These are phyloP conservation scores for Piprites chloris DNA, from an alignment of 2,113 vertebrate genomes.

Conservation along the genomic window DNA sequence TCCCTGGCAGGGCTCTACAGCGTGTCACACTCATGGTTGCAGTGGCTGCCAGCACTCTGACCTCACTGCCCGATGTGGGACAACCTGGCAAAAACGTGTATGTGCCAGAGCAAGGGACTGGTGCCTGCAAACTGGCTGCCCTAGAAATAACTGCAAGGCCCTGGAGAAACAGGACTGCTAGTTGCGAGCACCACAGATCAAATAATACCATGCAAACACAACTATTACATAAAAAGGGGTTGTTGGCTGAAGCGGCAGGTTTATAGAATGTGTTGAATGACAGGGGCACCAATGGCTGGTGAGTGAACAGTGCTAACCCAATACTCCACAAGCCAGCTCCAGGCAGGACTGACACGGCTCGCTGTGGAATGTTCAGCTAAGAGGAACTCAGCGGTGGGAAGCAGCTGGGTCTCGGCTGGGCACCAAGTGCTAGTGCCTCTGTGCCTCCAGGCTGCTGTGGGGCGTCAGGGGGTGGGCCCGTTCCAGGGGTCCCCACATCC, in stretches of 20 bases:
- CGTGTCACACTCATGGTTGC: not conserved
- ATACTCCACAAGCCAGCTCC: fast-evolving
- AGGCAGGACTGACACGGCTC: not conserved
- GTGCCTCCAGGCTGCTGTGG: no score
- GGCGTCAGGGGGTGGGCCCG: not conserved
- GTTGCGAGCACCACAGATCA: not conserved
- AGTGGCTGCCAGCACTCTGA: not conserved
- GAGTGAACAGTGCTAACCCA: not conserved
- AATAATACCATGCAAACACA: not conserved
- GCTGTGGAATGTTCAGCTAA: not conserved
- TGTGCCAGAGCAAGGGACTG: not conserved
- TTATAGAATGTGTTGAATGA: not conserved
- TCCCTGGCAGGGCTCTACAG: not conserved
- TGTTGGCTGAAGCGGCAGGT: not conserved
- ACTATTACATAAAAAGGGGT: not conserved
- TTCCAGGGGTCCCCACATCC: not conserved
- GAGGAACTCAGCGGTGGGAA: not conserved
- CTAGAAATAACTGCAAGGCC: not conserved
- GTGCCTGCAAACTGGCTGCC: no score
- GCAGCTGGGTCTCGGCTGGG: not conserved
- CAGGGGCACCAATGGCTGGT: fast-evolving
- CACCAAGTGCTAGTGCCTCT: not conserved
- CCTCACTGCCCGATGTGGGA: fast-evolving
- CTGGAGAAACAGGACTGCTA: not conserved
- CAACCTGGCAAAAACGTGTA: not conserved